phyloP scores from a whole-genome alignment of 2,797 vertebrate species.

The Pelodytes ibericus region DNA sequence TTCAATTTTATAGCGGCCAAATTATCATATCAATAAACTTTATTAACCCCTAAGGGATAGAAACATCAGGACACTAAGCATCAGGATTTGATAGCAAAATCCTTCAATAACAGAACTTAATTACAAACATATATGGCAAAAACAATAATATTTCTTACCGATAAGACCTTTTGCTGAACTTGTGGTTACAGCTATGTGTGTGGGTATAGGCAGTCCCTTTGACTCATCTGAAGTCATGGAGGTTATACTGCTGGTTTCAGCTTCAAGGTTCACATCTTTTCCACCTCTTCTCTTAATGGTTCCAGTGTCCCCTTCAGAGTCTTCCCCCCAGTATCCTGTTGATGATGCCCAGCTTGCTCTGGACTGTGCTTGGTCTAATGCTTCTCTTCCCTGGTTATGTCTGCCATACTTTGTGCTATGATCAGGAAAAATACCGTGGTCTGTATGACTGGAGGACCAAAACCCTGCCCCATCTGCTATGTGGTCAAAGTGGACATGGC shows the following conservation, averaged over 20 bases:
- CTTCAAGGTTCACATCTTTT: constrained; percentile 88
- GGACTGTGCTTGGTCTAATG: constrained; percentile 83
- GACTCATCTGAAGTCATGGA: constrained; percentile 87
- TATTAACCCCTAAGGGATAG: too few relatives aligned
- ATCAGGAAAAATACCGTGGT: constrained; percentile 80
- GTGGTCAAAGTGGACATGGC: constrained; percentile 76
- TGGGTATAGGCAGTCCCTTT: constrained; percentile 78
- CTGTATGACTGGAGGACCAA: constrained; percentile 74
- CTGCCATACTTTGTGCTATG: constrained; percentile 74
- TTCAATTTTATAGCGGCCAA: too few relatives aligned
- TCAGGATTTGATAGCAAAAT: too few relatives aligned
- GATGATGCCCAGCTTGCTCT: constrained; percentile 93
- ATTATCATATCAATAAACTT: too few relatives aligned
- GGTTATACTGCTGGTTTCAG: constrained; percentile 87
- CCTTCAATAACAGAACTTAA: too few relatives aligned
- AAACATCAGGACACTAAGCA: too few relatives aligned
- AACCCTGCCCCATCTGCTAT: constrained; percentile 73
- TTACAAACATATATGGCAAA: not conserved
- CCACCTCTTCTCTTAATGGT: constrained; percentile 96
- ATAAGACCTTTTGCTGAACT: constrained; percentile 82
- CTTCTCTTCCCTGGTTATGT: constrained; percentile 74
- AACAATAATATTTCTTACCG: constrained; percentile 65
- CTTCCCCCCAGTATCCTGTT: constrained; percentile 96
- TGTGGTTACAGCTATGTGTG: constrained; percentile 82
- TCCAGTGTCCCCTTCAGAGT: constrained; percentile 95